Evolutionary conservation across 2,888 invertebrate species (phyloP).

Genomic region (Masnerella sp.): DNA sequence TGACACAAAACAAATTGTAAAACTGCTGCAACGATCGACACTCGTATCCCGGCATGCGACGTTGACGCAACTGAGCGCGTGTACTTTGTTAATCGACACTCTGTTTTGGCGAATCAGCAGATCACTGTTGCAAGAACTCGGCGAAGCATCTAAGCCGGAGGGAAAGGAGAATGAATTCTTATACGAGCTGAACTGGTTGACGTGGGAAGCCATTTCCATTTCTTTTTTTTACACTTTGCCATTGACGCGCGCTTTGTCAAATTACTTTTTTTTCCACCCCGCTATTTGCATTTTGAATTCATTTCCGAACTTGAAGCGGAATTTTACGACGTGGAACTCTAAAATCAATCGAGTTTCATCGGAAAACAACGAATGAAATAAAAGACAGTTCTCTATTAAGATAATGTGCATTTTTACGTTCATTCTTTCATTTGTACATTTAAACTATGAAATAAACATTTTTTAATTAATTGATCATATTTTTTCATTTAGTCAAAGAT

Average conservation of each 20-base stretch:
- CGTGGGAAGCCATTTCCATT: conserved; percentile 56
- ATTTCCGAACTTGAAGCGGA: not conserved
- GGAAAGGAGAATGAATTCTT: conserved; percentile 65
- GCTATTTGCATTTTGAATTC: conserved; percentile 19
- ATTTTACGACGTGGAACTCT: not conserved
- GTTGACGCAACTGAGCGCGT: conserved; percentile 40
- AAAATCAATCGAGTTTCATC: not conserved
- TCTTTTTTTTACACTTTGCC: conserved; percentile 35
- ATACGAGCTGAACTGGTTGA: conserved; percentile 56
- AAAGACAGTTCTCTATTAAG: too few species aligned
- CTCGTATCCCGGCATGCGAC: conserved; percentile 16
- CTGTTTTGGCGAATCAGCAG: conserved; percentile 69
- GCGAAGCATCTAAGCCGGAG: conserved; percentile 59
- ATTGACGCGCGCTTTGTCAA: conserved; percentile 29
- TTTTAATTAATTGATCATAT: too few species aligned
- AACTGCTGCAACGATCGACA: conserved; percentile 15
- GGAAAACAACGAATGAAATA: not conserved
- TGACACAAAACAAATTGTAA: too few species aligned
- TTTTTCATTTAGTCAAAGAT: too few species aligned
- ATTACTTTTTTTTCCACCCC: conserved; percentile 9
- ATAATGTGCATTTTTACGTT: too few species aligned
- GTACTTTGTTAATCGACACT: conserved; percentile 62
- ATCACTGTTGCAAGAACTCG: conserved; percentile 60
- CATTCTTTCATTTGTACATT: too few species aligned
- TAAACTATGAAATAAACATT: too few species aligned